Conservation (phyloP, 53 echinoderm and acorn worm genomes). For the Crossaster papposus region DNA sequence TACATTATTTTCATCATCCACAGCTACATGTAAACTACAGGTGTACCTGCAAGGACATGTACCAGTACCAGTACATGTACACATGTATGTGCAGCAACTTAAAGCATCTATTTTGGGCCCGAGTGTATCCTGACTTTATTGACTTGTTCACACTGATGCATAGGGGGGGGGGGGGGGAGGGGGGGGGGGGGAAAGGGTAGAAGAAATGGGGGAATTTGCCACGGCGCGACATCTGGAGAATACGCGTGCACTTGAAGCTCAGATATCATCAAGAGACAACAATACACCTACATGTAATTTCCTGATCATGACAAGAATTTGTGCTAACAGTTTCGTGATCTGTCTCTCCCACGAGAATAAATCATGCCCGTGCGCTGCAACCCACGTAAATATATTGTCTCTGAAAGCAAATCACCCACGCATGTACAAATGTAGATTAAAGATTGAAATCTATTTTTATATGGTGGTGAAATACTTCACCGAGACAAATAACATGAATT, state of each 20-base stretch:
- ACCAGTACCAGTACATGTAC: not conserved
- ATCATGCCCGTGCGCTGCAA: not conserved
- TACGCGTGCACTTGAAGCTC: not conserved
- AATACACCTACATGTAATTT: not conserved
- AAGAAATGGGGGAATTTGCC: not conserved
- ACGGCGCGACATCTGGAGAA: not conserved
- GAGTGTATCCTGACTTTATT: not conserved
- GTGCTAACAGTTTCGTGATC: not conserved
- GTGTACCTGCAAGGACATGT: not conserved
- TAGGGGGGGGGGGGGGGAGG: not conserved
- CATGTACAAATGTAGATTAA: too few species aligned
- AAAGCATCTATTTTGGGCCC: not conserved
- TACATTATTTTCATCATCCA: not conserved
- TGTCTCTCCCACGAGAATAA: not conserved
- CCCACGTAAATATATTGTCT: too few species aligned
- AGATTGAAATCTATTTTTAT: too few species aligned
- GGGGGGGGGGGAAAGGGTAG: too few species aligned
- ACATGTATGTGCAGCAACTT: slow-evolving; percentile 1
- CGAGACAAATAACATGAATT: too few species aligned
- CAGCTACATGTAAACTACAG: not conserved
- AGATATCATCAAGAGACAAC: not conserved
- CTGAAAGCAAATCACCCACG: too few species aligned
- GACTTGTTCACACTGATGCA: not conserved
- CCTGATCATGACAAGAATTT: not conserved
- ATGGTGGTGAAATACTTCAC: too few species aligned